Evolutionary conservation across 2,797 vertebrate species (phyloP).

Genomic region (Clarias fuscus): DNA sequence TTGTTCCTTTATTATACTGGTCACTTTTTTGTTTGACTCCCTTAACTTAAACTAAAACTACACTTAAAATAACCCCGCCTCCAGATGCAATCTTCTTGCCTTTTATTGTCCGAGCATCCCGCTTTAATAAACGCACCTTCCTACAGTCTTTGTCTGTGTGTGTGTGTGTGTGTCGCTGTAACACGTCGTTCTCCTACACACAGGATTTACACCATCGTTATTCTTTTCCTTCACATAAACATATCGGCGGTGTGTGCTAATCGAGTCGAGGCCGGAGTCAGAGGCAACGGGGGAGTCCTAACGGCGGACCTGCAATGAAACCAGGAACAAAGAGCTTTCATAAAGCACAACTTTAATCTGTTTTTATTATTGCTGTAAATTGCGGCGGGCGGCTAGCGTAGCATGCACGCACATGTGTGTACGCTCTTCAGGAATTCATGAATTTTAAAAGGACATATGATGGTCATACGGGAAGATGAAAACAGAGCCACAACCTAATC

Average conservation of each 20-base stretch:
- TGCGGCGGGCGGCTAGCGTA: slow-evolving; percentile 35
- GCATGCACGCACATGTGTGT: neutral
- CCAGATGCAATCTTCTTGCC: slow-evolving; percentile 6
- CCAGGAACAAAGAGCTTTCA: slow-evolving; percentile 38
- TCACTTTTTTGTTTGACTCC: neutral
- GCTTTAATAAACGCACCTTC: neutral
- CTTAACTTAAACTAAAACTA: neutral
- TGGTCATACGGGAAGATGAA: slow-evolving; percentile 24
- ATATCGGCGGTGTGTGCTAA: slow-evolving; percentile 41
- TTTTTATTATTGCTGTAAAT: slow-evolving; percentile 59
- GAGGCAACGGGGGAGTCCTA: slow-evolving; percentile 21
- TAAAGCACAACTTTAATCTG: slow-evolving; percentile 53
- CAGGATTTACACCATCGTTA: slow-evolving; percentile 46
- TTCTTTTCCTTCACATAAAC: slow-evolving; percentile 35
- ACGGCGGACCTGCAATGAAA: slow-evolving; percentile 45
- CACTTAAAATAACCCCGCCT: neutral
- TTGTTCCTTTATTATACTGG: neutral
- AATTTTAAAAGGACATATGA: slow-evolving; percentile 54
- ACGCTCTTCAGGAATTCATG: slow-evolving; percentile 51
- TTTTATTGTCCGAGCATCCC: slow-evolving; percentile 14
- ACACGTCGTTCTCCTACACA: neutral
- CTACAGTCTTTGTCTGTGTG: slow-evolving; percentile 25
- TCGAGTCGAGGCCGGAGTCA: slow-evolving; percentile 6
- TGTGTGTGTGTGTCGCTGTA: neutral
- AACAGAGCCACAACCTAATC: slow-evolving; percentile 12